Evolutionary conservation across 2,888 invertebrate species (phyloP).

Genomic region (Agrypnus murinus): DNA sequence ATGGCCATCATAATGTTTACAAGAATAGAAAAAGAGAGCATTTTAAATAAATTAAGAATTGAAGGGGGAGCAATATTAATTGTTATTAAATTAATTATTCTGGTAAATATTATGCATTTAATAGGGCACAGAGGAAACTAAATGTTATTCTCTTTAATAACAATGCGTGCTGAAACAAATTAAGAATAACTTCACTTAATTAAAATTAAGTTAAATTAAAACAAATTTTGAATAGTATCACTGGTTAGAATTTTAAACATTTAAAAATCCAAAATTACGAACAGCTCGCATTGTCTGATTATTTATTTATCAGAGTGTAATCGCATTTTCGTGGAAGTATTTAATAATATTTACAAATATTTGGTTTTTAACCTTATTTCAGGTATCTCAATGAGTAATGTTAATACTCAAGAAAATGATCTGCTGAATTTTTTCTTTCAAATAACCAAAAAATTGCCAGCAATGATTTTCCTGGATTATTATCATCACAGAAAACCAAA

Average conservation of each 20-base stretch:
- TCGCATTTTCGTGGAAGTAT: slow-evolving; percentile 37
- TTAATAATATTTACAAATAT: slow-evolving; percentile 62
- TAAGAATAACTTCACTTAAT: too few relatives aligned
- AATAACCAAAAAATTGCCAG: slow-evolving; percentile 10
- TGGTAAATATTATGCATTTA: slow-evolving; percentile 50
- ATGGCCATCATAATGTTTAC: slow-evolving; percentile 60
- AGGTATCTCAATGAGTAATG: slow-evolving; percentile 60
- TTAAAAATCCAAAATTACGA: too few relatives aligned
- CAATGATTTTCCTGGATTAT: slow-evolving; percentile 38
- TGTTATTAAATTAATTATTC: slow-evolving; percentile 42
- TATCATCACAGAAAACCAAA: slow-evolving; percentile 47
- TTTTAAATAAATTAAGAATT: slow-evolving; percentile 42
- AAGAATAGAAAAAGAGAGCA: not conserved
- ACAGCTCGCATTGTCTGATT: slow-evolving; percentile 53
- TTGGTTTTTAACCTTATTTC: slow-evolving; percentile 64
- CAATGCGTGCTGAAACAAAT: slow-evolving; percentile 47
- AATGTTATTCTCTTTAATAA: slow-evolving; percentile 38
- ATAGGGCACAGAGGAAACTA: slow-evolving; percentile 40
- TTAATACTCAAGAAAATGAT: slow-evolving; percentile 47
- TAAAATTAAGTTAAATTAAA: too few relatives aligned
- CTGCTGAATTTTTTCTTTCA: slow-evolving; percentile 13
- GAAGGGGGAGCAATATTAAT: slow-evolving; percentile 34
- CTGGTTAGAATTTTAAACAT: too few relatives aligned
- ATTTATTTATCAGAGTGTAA: slow-evolving; percentile 47
- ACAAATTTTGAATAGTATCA: too few relatives aligned